These are phyloP conservation scores for Altica lythri DNA, from an alignment of 2,888 invertebrate species.

Conservation along the genomic window DNA sequence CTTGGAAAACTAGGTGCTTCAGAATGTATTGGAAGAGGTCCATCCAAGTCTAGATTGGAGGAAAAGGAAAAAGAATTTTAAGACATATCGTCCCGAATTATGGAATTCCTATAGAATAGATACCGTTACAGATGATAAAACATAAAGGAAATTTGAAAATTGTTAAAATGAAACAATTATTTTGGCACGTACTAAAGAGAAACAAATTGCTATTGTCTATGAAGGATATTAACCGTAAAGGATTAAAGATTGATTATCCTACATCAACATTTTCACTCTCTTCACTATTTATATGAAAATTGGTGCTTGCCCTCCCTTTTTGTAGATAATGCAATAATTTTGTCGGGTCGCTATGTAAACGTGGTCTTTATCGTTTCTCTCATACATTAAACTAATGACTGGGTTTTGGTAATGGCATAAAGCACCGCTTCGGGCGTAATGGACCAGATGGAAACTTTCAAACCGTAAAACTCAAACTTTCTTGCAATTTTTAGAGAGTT, in stretches of 20 bases:
- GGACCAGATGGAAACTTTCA: constrained; percentile 25
- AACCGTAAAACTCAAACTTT: constrained; percentile 27
- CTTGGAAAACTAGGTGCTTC: no score
- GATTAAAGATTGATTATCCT: constrained; percentile 1
- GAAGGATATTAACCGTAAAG: no score
- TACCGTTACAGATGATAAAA: no score
- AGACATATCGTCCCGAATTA: no score
- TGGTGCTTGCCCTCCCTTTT: background rate
- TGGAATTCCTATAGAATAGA: no score
- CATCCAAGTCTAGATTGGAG: no score
- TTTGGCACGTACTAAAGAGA: no score
- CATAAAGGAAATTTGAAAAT: no score
- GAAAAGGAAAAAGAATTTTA: no score
- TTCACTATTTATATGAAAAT: constrained; percentile 1
- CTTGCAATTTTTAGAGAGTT: constrained; percentile 20
- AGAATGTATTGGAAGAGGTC: no score
- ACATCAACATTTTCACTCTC: constrained; percentile 4
- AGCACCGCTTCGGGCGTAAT: constrained; percentile 20
- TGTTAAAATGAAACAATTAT: no score
- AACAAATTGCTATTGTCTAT: no score
- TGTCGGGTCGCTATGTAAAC: constrained; percentile 11
- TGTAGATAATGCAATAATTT: constrained; percentile 12
- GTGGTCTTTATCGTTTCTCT: constrained; percentile 16
- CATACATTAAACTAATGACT: constrained; percentile 25
- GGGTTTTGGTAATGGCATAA: constrained; percentile 18